Evolutionary conservation across 2,113 vertebrate genomes (phyloP).

Genomic region (Clarias macrocephalus): DNA sequence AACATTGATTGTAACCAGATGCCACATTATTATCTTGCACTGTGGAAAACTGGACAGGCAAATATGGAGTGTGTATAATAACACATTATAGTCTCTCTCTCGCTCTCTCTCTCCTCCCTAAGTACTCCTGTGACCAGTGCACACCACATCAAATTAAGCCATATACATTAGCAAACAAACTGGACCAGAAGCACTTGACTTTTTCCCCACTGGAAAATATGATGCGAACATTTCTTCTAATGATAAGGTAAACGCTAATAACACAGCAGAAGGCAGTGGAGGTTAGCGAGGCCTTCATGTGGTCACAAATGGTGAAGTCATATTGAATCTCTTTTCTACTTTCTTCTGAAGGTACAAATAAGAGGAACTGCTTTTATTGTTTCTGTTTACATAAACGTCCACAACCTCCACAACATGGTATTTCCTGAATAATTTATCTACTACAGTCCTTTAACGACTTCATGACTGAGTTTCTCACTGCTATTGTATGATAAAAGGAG

Average conservation of each 20-base stretch:
- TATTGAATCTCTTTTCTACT: neutral
- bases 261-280: neutral
- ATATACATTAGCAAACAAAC: slow-evolving; percentile 50
- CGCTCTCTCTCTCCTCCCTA: slow-evolving; percentile 16
- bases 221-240: slow-evolving; percentile 17
- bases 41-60: slow-evolving; percentile 56
- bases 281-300: neutral
- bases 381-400: slow-evolving; percentile 11
- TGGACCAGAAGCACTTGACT: slow-evolving; percentile 33
- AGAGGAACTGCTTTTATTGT: neutral
- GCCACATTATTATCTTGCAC: slow-evolving; percentile 55
- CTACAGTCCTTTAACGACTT: slow-evolving; percentile 18
- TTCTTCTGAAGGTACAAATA: neutral
- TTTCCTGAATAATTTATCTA: slow-evolving; percentile 8
- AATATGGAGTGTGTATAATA: slow-evolving; percentile 40
- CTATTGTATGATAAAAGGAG: neutral
- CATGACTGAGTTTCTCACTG: neutral
- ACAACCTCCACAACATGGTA: slow-evolving; percentile 6
- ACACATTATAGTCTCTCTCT: slow-evolving; percentile 18
- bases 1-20: slow-evolving; percentile 69
- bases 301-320: neutral
- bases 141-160: slow-evolving; percentile 47
- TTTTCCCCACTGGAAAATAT: slow-evolving; percentile 17
- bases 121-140: slow-evolving; percentile 42
- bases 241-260: neutral